Conservation (phyloP, 2,797 vertebrate species). For the Microchirus variegatus region DNA sequence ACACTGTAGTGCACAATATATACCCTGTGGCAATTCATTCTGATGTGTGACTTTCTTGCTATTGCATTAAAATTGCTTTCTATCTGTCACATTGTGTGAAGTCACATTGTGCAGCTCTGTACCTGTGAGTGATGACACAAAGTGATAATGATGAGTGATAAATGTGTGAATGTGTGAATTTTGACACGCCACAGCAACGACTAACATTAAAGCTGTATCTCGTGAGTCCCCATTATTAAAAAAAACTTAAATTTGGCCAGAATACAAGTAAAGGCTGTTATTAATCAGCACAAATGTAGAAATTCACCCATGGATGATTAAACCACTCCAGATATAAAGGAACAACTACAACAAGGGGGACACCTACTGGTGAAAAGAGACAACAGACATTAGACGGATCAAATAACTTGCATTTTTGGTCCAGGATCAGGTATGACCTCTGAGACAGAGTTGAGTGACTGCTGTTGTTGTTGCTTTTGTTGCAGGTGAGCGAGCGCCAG, state of each 20-base stretch:
- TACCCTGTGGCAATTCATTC: no score
- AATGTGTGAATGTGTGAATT: not conserved
- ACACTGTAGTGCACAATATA: no score
- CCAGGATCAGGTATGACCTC: not conserved
- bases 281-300: not conserved
- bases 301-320: not conserved
- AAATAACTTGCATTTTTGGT: not conserved
- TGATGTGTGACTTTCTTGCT: no score
- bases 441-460: not conserved
- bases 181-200: not conserved
- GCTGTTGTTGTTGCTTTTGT: slow-evolving; percentile 2
- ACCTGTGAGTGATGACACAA: not conserved
- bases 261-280: not conserved
- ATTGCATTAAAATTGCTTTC: no score
- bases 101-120: not conserved
- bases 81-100: not conserved
- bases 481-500: slow-evolving; percentile 77
- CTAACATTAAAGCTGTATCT: not conserved
- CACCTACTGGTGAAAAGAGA: slow-evolving; percentile 42
- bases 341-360: slow-evolving; percentile 12
- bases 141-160: not conserved
- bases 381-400: not conserved
- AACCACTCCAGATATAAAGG: not conserved
- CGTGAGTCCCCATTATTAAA: not conserved
- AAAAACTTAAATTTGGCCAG: no score